Percentiles rank a stretch among this genome's conserved stretches.
Evolutionary conservation across 2,113 vertebrate species (phyloP).

Genomic region (Aythya baeri): DNA sequence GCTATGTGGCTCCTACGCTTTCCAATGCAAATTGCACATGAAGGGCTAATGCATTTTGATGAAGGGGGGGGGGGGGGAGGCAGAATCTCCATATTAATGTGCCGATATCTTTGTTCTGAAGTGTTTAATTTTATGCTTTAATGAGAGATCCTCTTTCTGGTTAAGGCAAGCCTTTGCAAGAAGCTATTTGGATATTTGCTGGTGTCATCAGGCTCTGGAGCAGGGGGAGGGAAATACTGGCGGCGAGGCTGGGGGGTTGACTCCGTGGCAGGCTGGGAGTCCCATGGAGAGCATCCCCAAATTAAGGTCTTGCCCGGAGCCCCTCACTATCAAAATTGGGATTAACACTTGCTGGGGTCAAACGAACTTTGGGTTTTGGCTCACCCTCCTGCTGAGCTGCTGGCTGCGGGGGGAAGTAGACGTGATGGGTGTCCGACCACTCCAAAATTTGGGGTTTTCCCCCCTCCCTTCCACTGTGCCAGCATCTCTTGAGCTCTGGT

Average conservation of each 20-base stretch:
- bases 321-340: not conserved
- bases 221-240: not conserved
- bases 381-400: not conserved
- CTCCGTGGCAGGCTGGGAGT: not conserved
- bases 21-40: slow-evolving; percentile 59
- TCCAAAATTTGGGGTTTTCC: not conserved
- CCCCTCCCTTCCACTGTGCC: not conserved
- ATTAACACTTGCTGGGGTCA: not conserved
- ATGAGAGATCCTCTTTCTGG: slow-evolving; percentile 25
- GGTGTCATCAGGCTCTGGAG: not conserved
- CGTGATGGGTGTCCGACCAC: accelerated
- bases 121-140: slow-evolving; percentile 40
- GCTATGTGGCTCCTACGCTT: slow-evolving; percentile 57
- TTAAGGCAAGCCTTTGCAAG: slow-evolving; percentile 43
- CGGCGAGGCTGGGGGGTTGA: not conserved
- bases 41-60: slow-evolving; percentile 12
- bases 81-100: slow-evolving; percentile 49
- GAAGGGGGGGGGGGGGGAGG: not conserved
- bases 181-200: not conserved
- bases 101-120: slow-evolving; percentile 40
- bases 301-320: not conserved
- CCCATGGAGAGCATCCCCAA: not conserved
- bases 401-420: not conserved
- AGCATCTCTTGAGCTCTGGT: not conserved
- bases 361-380: not conserved